Evolutionary conservation across 2,113 vertebrate genomes (phyloP).

Genomic region (Dasyurus viverrinus): DNA sequence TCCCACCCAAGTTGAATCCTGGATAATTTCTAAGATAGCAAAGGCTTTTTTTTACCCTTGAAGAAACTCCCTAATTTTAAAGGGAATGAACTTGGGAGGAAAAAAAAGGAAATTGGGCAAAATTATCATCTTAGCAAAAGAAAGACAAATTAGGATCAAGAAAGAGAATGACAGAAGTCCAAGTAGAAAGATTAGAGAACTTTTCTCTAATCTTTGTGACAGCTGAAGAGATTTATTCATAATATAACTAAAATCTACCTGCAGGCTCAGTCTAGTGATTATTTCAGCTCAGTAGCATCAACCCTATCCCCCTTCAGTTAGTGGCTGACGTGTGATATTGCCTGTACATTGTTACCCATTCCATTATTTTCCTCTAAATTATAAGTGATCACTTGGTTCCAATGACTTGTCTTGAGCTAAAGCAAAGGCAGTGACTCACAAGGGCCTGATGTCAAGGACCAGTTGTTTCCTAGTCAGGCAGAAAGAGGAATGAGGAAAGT

Average conservation of each 20-base stretch:
- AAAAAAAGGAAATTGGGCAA: neutral
- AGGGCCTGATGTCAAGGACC: neutral
- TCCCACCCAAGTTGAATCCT: neutral
- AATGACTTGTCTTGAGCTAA: neutral
- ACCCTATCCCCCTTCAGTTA: neutral
- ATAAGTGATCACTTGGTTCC: neutral
- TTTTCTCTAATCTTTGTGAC: neutral
- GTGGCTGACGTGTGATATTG: neutral
- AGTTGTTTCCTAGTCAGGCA: neutral
- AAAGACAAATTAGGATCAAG: neutral
- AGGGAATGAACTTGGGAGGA: neutral
- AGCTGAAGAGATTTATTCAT: neutral
- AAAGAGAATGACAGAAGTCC: neutral
- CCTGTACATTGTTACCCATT: neutral
- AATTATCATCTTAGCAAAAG: neutral
- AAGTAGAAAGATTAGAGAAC: neutral
- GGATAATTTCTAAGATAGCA: neutral
- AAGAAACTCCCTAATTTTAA: neutral
- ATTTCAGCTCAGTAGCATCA: neutral
- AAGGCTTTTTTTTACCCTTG: neutral
- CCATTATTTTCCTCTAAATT: neutral
- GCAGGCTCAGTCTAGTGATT: neutral
- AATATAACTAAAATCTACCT: neutral
- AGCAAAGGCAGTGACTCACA: neutral
- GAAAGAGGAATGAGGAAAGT: neutral